These are phyloP conservation scores for Pseudolycoriella hygida DNA, from an alignment of 2,888 invertebrate genomes.

Conservation along the genomic window DNA sequence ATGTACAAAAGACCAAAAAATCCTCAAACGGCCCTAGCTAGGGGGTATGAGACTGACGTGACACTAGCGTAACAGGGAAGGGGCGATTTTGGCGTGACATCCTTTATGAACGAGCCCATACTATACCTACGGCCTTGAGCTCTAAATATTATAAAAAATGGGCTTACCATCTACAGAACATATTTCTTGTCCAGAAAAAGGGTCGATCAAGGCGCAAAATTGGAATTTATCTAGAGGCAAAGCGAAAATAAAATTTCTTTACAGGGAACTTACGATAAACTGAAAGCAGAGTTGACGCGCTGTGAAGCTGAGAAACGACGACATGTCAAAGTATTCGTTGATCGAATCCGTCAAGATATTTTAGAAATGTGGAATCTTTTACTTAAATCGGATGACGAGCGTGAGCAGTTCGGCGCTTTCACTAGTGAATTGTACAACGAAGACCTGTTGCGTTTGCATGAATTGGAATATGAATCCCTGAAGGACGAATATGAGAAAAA, in stretches of 20 bases:
- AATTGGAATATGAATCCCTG: constrained; percentile 54
- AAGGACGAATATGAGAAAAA: constrained; percentile 44
- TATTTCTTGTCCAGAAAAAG: background rate
- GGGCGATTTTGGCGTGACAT: too few relatives aligned
- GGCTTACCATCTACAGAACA: too few relatives aligned
- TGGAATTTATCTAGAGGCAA: too few relatives aligned
- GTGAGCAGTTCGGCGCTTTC: constrained; percentile 43
- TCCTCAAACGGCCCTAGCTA: too few relatives aligned
- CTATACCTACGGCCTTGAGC: too few relatives aligned
- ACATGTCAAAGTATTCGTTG: constrained; percentile 44
- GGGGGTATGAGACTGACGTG: too few relatives aligned
- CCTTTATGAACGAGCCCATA: too few relatives aligned
- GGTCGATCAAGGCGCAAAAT: too few relatives aligned
- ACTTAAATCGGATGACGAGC: constrained; percentile 44
- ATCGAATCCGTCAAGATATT: constrained; percentile 49
- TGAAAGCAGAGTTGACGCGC: constrained; percentile 47
- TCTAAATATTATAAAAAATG: too few relatives aligned
- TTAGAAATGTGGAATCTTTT: constrained; percentile 58
- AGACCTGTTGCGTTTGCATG: constrained; percentile 60
- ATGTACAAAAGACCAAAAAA: too few relatives aligned
- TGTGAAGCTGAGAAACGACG: constrained; percentile 59
- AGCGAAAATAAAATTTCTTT: too few relatives aligned
- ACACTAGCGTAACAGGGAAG: too few relatives aligned
- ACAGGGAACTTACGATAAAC: constrained; percentile 20
- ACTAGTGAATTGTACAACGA: constrained; percentile 55